Evolutionary conservation across 2,888 invertebrate species (phyloP).

Genomic region (Biston stratarius): DNA sequence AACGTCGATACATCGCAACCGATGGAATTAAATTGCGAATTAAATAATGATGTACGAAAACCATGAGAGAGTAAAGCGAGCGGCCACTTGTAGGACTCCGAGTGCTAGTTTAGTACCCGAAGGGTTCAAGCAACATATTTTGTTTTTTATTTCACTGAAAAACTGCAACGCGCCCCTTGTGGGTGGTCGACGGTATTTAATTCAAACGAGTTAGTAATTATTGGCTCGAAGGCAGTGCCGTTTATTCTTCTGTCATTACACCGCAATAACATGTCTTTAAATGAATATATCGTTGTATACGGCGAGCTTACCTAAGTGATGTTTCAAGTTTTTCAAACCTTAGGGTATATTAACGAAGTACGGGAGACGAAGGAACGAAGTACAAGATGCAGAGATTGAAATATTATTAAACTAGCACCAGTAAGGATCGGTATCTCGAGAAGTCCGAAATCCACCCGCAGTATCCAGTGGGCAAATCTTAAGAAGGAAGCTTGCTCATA

Average conservation of each 20-base stretch:
- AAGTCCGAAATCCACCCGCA: too few species aligned
- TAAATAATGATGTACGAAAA: slow-evolving; percentile 22
- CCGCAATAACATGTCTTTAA: slow-evolving; percentile 22
- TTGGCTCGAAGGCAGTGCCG: neutral
- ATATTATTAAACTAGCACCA: too few species aligned
- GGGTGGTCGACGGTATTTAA: slow-evolving; percentile 28
- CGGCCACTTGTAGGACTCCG: slow-evolving; percentile 29
- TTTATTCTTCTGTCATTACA: slow-evolving; percentile 13
- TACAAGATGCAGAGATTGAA: too few species aligned
- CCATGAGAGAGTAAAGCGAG: slow-evolving; percentile 26
- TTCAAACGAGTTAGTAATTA: slow-evolving; percentile 33
- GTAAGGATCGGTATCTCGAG: too few species aligned
- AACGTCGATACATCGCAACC: neutral
- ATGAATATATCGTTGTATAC: slow-evolving; percentile 6
- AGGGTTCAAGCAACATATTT: slow-evolving; percentile 34
- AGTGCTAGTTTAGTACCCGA: slow-evolving; percentile 26
- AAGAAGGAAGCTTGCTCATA: too few species aligned
- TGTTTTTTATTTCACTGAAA: slow-evolving; percentile 10
- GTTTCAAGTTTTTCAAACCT: too few species aligned
- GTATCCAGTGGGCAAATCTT: too few species aligned
- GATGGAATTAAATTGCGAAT: slow-evolving; percentile 10
- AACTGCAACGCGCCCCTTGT: neutral
- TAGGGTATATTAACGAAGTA: too few species aligned
- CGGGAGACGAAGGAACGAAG: too few species aligned
- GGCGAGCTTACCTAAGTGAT: neutral